Percentiles rank a stretch among this genome's conserved stretches.
Conservation (phyloP, 2,113 vertebrate genomes). For the Sylvia atricapilla region DNA sequence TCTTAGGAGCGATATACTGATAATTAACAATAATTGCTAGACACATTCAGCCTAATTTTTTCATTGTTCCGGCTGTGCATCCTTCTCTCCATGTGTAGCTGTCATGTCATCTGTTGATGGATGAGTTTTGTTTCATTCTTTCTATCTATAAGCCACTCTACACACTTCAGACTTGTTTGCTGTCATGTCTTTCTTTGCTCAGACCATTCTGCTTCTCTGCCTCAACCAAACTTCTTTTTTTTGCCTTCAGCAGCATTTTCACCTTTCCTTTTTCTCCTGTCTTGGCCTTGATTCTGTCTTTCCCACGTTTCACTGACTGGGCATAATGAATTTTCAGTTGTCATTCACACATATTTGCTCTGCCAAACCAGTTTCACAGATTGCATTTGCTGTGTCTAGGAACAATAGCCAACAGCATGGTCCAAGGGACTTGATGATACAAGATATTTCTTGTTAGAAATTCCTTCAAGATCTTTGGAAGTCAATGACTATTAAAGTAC, state of each 20-base stretch:
- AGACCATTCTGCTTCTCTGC: background rate
- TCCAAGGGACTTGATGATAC: background rate
- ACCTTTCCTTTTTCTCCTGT: background rate
- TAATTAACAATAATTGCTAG: conserved; percentile 18
- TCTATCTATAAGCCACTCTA: background rate
- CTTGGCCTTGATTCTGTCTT: background rate
- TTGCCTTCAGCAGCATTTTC: background rate
- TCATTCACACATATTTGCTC: background rate
- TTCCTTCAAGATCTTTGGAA: background rate
- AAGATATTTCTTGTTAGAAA: background rate
- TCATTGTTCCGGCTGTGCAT: background rate
- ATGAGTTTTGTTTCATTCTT: background rate
- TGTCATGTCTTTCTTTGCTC: background rate
- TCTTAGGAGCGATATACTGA: background rate
- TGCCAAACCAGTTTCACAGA: background rate
- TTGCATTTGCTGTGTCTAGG: background rate
- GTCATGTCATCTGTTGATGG: background rate
- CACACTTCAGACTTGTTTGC: background rate
- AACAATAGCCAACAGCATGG: background rate
- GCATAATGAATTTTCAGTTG: background rate
- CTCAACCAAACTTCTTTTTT: background rate
- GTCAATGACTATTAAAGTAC: background rate
- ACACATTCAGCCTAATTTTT: background rate
- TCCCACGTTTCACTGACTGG: background rate
- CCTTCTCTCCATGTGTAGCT: background rate